Base-by-base conservation (phyloP, 2,888 invertebrate genomes). In the Amphipoea lucens region DNA sequence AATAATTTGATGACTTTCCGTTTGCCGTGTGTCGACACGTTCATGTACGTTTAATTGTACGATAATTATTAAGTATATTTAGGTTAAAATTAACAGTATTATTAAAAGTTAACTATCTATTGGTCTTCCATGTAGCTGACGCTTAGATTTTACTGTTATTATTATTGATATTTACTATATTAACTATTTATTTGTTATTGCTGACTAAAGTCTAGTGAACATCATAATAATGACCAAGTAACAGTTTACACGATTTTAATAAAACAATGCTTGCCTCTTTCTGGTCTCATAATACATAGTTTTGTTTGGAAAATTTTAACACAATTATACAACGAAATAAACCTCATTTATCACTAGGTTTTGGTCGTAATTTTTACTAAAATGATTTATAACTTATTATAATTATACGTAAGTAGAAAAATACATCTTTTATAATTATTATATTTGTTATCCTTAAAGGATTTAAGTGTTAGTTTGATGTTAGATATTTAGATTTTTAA, bases 31-130 rank as follows among this genome's bases (percentile, higher is more conserved):
- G 95, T 95, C 88, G 96, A 96, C 95, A 94, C 95, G 96, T 97
- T 96, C 96, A 96, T 93, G 96, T 97, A 94, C 93, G 92, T 95
- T 96, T 93, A 92, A 92, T 91, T 93, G 91, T 95, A 94, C 92
- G 93, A 92, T 95, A 93, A 94, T 92, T 74, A 92, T 93, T 93
- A 90, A 87, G 87, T 86, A 87, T 87, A 83, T 79, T 82, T 83
- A 87, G 70, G 78, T 85, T 80, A 86, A 84, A 84, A 74, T 72
- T 84, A 78, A 78, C 82, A 73, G 48, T 89, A 82, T 82, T 74
- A 70, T 78, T 73, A 79, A 88, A 90, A 89, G 87, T 91, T 92
- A 93, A 92, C 91, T 94, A 93, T 92, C 84, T 92, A 92, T 88
- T 91, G 83, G 96, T 96, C 95, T 96, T 96, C 96, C 96, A 90